Evolutionary conservation across 1,140 invertebrate species (phyloP).

Genomic region (Hestina assimilis): DNA sequence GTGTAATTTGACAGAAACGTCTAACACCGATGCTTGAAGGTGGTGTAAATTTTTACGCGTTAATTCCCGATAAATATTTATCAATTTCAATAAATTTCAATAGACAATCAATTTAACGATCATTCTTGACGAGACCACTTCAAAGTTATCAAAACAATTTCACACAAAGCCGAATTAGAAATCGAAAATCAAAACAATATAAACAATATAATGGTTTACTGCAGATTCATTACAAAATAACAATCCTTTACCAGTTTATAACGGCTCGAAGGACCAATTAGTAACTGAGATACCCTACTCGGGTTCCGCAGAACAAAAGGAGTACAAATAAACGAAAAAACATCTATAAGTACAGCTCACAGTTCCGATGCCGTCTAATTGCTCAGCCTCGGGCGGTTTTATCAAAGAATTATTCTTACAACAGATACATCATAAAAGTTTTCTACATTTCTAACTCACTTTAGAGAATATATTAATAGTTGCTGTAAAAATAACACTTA

Average conservation of each 20-base stretch:
- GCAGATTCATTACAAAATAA: slow-evolving; percentile 25
- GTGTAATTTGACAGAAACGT: no score
- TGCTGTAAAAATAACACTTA: no score
- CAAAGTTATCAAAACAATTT: not conserved
- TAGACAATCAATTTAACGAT: not conserved
- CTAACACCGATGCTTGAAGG: no score
- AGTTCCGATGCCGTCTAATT: slow-evolving; percentile 47
- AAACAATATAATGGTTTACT: slow-evolving; percentile 26
- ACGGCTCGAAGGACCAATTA: slow-evolving; percentile 45
- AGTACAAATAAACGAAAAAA: slow-evolving; percentile 53
- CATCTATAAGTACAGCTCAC: slow-evolving; percentile 47
- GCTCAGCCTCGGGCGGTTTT: slow-evolving; percentile 37
- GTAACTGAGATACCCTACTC: slow-evolving; percentile 48
- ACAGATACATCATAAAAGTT: no score
- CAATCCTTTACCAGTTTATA: slow-evolving; percentile 38
- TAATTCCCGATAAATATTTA: no score
- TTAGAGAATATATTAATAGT: no score
- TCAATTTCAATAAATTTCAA: no score
- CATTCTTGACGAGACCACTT: slow-evolving; percentile 1
- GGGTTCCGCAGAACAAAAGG: slow-evolving; percentile 46
- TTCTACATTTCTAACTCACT: no score
- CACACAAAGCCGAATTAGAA: slow-evolving; percentile 3
- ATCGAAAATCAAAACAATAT: slow-evolving; percentile 11
- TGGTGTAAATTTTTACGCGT: no score
- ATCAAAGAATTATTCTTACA: slow-evolving; percentile 31